Evolutionary conservation across 64 coral and sea anemone species (phyloP), one percentile per base, ranked within the genome.

Genomic region (Pocillopora verrucosa): DNA sequence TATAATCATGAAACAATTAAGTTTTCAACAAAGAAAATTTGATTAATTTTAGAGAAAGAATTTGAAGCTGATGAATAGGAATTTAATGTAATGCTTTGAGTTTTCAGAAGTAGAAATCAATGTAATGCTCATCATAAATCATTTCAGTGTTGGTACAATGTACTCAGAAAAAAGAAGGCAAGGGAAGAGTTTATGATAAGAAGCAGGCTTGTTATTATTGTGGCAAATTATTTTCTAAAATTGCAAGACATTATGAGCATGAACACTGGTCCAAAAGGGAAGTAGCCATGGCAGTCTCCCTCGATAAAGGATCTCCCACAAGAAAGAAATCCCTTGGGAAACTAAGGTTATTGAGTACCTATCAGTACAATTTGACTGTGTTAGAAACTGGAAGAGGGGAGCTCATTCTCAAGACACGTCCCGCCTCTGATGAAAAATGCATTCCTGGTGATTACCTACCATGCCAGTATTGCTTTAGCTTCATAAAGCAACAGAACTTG

Each of bases 331-430:
- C 64, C 62, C 56, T 92, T 65, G 77, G 81, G 65, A 90, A 88
- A 63, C 77, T 92, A 19, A 12, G 94, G 22, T 80, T 83, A 30
- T 13, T 62, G 13, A 89, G 89, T 0, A 76, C 92, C 75, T 95
- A 73, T 73, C 89, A 95, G 22, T 90, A 95, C 64, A 95, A 89
- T 64, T 17, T 88, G 11, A 84, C 56, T 13, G 83, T 13, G 83
- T 83, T 91, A 59, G 89, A 36, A 58, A 83, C 75, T n/a, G 73
- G 80, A 13, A 58, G 56, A 16, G 93, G 89, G 30, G 75, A 88
- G 34, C 38, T 91, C 0, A 95, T 91, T 72, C 22, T 88, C 17
- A 25, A 63, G 34, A 87, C 89, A 80, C 77, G 89, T 13, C 89
- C 93, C 2, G 12, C 65, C 7, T 16, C 58, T 22, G 16, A 38